Percentiles rank a stretch among this genome's conserved stretches.
These are phyloP conservation scores for Callosobruchus maculatus DNA, from an alignment of 2,888 invertebrate species.

Conservation along the genomic window DNA sequence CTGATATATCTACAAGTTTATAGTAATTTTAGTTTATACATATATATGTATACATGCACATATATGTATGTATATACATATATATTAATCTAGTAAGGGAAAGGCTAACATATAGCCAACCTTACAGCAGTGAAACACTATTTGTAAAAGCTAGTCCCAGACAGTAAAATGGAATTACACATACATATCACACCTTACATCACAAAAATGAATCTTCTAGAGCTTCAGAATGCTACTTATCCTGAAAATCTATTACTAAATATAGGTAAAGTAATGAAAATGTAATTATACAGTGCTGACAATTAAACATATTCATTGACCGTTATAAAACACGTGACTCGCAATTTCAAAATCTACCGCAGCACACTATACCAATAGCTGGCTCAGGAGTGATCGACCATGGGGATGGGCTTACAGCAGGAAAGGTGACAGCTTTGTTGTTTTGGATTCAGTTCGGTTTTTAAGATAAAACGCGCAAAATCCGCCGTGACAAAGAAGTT, in stretches of 20 bases:
- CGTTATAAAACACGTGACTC: too few relatives aligned
- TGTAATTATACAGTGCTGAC: not conserved
- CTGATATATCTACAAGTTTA: slow-evolving; percentile 47
- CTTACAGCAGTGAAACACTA: slow-evolving; percentile 30
- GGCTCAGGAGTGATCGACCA: too few relatives aligned
- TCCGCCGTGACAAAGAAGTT: too few relatives aligned
- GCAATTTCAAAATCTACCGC: too few relatives aligned
- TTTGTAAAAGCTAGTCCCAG: slow-evolving; percentile 32
- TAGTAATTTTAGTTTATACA: slow-evolving; percentile 43
- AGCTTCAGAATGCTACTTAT: not conserved
- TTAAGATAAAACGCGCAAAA: too few relatives aligned
- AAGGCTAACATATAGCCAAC: slow-evolving; percentile 34
- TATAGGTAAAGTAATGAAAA: not conserved
- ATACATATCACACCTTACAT: slow-evolving; percentile 30
- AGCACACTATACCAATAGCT: too few relatives aligned
- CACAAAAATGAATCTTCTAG: slow-evolving; percentile 19
- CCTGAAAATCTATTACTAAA: not conserved
- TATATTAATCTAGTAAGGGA: slow-evolving; percentile 40
- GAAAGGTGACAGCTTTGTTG: too few relatives aligned
- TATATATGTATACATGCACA: slow-evolving; percentile 6
- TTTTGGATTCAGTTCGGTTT: too few relatives aligned
- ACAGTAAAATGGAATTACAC: slow-evolving; percentile 23
- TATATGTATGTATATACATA: slow-evolving; percentile 32
- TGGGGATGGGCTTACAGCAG: too few relatives aligned
- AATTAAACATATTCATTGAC: not conserved